These are phyloP conservation scores for Fukomys damarensis DNA, from an alignment of 2,113 vertebrate species.

Conservation along the genomic window DNA sequence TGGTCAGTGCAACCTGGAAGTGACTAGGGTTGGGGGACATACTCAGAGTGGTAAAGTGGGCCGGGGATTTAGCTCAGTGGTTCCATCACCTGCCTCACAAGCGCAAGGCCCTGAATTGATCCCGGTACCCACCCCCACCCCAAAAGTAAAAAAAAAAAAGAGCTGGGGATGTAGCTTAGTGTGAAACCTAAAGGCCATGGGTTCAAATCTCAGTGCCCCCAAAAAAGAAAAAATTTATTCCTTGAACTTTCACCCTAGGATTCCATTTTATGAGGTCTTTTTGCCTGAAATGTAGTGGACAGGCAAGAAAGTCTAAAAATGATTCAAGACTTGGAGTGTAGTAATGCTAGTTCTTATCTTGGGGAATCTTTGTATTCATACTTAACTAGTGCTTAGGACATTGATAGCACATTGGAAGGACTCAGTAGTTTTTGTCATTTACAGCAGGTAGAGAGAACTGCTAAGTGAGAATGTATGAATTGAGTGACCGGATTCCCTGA, in stretches of 20 bases:
- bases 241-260: not conserved
- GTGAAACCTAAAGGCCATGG: not conserved
- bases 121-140: too few relatives aligned
- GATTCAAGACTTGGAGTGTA: not conserved
- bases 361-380: conserved; percentile 26
- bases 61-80: too few relatives aligned
- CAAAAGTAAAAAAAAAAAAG: not conserved
- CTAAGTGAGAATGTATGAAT: not conserved
- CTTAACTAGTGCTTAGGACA: not conserved
- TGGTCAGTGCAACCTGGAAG: not conserved
- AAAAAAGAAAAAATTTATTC: not conserved
- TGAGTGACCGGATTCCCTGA: conserved; percentile 23
- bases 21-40: not conserved
- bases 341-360: not conserved
- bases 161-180: not conserved
- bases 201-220: not conserved
- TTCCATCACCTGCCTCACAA: too few relatives aligned
- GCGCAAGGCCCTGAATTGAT: too few relatives aligned
- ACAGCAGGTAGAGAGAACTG: not conserved
- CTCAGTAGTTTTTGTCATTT: not conserved
- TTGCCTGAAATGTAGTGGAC: conserved; percentile 15
- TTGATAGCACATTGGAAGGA: not conserved
- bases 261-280: conserved; percentile 45
- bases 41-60: not conserved
- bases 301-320: conserved; percentile 28